phyloP scores from a whole-genome alignment of 1,140 invertebrate genomes.

The Callitettix versicolor region DNA sequence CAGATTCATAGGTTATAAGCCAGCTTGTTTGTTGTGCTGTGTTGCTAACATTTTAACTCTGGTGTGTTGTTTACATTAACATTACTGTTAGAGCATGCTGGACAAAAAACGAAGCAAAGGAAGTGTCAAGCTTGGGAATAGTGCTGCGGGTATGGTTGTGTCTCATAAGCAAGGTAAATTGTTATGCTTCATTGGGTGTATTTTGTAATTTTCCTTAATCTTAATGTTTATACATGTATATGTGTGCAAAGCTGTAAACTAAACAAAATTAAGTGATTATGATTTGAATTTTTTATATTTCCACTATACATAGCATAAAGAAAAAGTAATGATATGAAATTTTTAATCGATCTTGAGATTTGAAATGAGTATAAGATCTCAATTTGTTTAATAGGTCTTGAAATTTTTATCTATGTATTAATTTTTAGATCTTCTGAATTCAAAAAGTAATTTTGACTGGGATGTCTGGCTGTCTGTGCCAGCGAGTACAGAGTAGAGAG shows the following conservation, averaged over 20 bases:
- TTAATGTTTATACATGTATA: no score
- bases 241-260: background rate
- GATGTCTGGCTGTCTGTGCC: no score
- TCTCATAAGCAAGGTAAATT: slow-evolving; percentile 46
- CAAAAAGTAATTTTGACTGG: no score
- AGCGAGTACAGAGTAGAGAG: no score
- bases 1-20: no score
- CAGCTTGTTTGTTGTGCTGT: no score
- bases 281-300: slow-evolving; percentile 10
- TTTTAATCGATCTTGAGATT: background rate
- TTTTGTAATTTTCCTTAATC: no score
- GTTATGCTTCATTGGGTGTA: background rate
- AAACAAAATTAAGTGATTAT: background rate
- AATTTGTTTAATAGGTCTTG: background rate
- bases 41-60: no score
- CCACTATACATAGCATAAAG: no score
- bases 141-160: slow-evolving; percentile 42
- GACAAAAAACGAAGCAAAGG: slow-evolving; percentile 48
- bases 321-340: slow-evolving; percentile 11
- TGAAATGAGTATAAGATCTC: background rate
- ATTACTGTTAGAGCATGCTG: slow-evolving; percentile 40
- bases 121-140: slow-evolving; percentile 44
- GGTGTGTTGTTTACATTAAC: no score
- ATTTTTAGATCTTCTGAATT: no score
- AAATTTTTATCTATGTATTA: background rate